A percentile compares a stretch with the other conserved stretches of the same genome.
phyloP scores from a whole-genome alignment of 2,113 vertebrate genomes.

The Trichechus manatus region DNA sequence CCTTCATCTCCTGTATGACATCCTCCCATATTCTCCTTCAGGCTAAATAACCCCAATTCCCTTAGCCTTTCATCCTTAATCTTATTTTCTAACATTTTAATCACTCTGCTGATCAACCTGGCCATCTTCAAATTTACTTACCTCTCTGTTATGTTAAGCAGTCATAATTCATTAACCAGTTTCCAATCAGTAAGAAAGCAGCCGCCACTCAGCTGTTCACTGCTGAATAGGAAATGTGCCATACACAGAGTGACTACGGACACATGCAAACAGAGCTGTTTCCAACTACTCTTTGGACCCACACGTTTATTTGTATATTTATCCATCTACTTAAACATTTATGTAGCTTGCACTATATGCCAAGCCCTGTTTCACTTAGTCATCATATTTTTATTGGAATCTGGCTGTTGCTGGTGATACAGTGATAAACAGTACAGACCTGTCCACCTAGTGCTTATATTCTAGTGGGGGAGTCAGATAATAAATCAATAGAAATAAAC shows the following conservation, averaged over 20 bases:
- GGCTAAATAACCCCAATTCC: conserved; percentile 75
- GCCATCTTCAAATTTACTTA: conserved; percentile 74
- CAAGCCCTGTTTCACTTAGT: background rate
- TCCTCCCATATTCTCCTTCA: conserved; percentile 45
- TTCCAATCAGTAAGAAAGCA: conserved; percentile 69
- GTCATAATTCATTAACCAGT: conserved; percentile 75
- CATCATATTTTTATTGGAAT: background rate
- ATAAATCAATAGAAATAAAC: background rate
- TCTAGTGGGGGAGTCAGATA: no score
- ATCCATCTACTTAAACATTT: background rate
- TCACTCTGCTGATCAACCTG: conserved; percentile 76
- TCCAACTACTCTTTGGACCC: background rate
- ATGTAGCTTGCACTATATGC: rapidly evolving
- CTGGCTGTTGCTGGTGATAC: no score
- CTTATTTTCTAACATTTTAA: conserved; percentile 74
- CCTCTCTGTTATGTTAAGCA: conserved; percentile 75
- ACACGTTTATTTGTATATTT: background rate
- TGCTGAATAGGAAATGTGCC: background rate
- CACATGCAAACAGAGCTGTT: background rate
- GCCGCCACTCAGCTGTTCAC: conserved; percentile 21
- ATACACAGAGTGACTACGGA: rapidly evolving
- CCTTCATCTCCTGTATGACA: background rate
- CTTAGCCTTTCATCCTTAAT: conserved; percentile 70
- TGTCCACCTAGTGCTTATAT: background rate
- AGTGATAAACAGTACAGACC: background rate